Base-by-base conservation (phyloP, 1,140 invertebrate genomes). In the Ectropis grisescens region DNA sequence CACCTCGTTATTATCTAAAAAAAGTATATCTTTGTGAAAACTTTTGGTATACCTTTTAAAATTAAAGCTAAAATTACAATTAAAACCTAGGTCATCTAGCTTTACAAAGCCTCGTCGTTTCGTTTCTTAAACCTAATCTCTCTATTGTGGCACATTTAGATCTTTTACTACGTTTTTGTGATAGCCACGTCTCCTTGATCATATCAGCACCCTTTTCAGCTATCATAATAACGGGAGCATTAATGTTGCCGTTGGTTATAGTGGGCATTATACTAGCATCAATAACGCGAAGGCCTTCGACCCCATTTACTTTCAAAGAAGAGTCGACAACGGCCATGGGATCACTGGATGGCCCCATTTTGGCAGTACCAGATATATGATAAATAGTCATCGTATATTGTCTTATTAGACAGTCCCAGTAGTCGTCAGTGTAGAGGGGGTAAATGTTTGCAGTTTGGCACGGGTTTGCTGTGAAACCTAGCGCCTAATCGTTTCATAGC, bases 181-280 rank as follows among this genome's bases (percentile, higher is more conserved):
- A 38, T 1, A 85, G 45, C 91, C 91, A 93, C 19, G 89, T 76
- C 34, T 86, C 80, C 58, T 93, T 93, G 4, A 97, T 90, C 60
- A 96, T 60, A 78, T 97, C 94, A 0, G 94, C 87, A 0, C 91
- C 94, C 64, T 95, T 96, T 59, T 98, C 95, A 0, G 84, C 95
- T n/a, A 98, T 93, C 94, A 97, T 97, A 6, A 97, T 92, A 0
- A 90, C 88, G 0, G 93, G 91, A 0, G 92, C 92, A 46, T 94
- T 94, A 10, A 94, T 94, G 52, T 95, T 94, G 0, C 93, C 93
- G 58, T 88, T 92, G 0, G 91, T 91, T 1, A 95, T 90, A 0
- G 87, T 85, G 0, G 92, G 91, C 90, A 93, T 93, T 24, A 93
- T 90, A 10, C 90, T 92, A 0, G 91, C 91, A 51, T 94, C 92